Conservation (phyloP, 2,113 vertebrate species). For the Sprattus sprattus region DNA sequence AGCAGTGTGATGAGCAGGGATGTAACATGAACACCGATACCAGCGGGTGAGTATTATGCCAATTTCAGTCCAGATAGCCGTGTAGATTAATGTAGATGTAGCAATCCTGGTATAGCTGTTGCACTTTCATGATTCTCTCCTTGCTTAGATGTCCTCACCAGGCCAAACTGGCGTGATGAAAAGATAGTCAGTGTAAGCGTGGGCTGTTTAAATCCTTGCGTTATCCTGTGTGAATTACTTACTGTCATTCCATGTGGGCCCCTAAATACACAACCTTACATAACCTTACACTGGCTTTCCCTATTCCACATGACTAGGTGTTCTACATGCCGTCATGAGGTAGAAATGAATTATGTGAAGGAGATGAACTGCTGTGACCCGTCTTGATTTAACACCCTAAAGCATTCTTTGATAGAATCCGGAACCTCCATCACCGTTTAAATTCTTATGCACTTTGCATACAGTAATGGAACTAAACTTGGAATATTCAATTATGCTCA, state of each 20-base stretch:
- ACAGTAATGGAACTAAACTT: neutral
- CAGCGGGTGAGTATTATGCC: neutral
- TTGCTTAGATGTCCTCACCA: constrained; percentile 18
- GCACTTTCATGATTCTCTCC: neutral
- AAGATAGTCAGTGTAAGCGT: constrained; percentile 35
- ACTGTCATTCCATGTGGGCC: constrained; percentile 31
- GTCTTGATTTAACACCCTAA: constrained; percentile 18
- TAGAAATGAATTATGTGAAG: constrained; percentile 15
- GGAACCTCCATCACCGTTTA: neutral
- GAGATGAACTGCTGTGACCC: neutral
- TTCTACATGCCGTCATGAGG: neutral
- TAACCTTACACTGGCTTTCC: neutral
- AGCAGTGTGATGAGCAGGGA: constrained; percentile 15
- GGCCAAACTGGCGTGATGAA: constrained; percentile 31
- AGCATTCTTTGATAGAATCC: constrained; percentile 14
- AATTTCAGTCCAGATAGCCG: neutral
- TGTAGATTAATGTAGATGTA: neutral
- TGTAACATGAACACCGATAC: neutral
- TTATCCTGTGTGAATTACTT: constrained; percentile 43
- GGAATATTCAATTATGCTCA: neutral
- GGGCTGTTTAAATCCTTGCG: constrained; percentile 25
- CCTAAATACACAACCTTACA: constrained; percentile 35
- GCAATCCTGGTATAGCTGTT: neutral
- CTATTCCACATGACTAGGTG: neutral
- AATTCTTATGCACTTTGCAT: neutral